phyloP scores from a whole-genome alignment of 2,113 vertebrate species.

The Oostethus manadensis region DNA sequence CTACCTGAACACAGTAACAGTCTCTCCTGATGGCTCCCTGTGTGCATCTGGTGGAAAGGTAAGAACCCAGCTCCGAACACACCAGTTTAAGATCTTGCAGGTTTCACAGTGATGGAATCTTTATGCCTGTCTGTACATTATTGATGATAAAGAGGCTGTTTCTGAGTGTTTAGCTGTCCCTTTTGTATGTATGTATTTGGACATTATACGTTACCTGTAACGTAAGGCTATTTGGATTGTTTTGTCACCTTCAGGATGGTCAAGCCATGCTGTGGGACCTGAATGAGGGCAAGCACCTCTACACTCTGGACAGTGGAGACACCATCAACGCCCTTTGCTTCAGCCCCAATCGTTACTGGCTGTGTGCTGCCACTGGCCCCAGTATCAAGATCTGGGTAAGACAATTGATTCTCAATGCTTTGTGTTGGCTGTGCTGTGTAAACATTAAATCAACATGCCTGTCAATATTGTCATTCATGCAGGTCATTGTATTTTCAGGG shows the following conservation, averaged over 20 bases:
- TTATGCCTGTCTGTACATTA: conserved; percentile 60
- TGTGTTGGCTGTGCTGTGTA: neutral
- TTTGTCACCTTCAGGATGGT: conserved; percentile 76
- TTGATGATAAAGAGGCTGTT: conserved; percentile 88
- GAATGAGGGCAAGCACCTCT: conserved; percentile 95
- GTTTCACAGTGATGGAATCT: conserved; percentile 68
- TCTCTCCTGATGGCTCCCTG: conserved; percentile 93
- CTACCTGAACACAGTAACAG: conserved; percentile 91
- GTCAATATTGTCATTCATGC: no score
- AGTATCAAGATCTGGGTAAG: conserved; percentile 98
- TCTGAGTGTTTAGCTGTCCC: conserved; percentile 71
- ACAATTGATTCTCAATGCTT: neutral
- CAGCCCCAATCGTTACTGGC: conserved; percentile 97
- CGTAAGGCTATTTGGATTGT: neutral
- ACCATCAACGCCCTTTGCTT: conserved; percentile 93
- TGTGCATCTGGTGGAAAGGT: conserved; percentile 96
- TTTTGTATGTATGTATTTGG: neutral
- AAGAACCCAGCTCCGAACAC: neutral
- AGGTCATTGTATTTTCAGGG: no score
- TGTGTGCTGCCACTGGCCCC: conserved; percentile 94
- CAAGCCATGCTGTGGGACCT: conserved; percentile 98
- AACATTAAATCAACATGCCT: no score
- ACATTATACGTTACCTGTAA: neutral
- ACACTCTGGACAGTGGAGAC: conserved; percentile 90
- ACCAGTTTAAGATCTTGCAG: conserved; percentile 11